Evolutionary conservation across 2,113 vertebrate species (phyloP), one percentile per base, ranked within the genome.

Genomic region (Sinocyclocheilus maitianheensis): DNA sequence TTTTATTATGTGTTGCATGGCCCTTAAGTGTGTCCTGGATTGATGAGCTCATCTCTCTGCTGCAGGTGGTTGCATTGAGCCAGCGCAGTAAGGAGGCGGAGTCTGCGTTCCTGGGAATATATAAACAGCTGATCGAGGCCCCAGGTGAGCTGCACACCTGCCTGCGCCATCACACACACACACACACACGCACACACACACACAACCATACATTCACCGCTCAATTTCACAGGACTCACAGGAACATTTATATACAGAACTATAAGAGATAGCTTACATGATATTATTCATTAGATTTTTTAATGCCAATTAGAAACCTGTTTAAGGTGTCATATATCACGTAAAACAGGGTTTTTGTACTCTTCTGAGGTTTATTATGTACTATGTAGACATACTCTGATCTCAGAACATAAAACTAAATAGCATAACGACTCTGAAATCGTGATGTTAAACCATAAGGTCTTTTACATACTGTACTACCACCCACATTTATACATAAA

Each of bases 21-120:
- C 60, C 60, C 79, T 81, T 82, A 69, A 76, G 72, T 76, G 83
- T 74, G 37, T 76, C 7, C 12, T 55, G 14, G 77, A 20, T 75
- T 84, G 77, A 76, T 62, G 53, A 82, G 24, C 75, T 65, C 30
- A 6, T 83, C 85, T 72, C 87, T 89, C 84, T 93, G 79, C 92
- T 92, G 91, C 95, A 99, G 98, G 98, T 99, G 95, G 96, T 97
- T 93, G 96, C 97, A 90, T 96, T 99, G 93, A 96, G 96, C 94
- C 97, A 97, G 93, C 96, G 98, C 90, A 99, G 97, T 95, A 97
- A 97, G 92, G 98, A 99, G 94, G 97, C 98, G 14, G 97, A 97
- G 94, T 96, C 97, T 30, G 97, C 97, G 34, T 99, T 99, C 95
- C 96, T 99, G 92, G 97, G 96, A 89, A 95, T 98, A 94, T 98